Evolutionary conservation across 2,113 vertebrate species (phyloP).

Genomic region (Butastur rufipennis): DNA sequence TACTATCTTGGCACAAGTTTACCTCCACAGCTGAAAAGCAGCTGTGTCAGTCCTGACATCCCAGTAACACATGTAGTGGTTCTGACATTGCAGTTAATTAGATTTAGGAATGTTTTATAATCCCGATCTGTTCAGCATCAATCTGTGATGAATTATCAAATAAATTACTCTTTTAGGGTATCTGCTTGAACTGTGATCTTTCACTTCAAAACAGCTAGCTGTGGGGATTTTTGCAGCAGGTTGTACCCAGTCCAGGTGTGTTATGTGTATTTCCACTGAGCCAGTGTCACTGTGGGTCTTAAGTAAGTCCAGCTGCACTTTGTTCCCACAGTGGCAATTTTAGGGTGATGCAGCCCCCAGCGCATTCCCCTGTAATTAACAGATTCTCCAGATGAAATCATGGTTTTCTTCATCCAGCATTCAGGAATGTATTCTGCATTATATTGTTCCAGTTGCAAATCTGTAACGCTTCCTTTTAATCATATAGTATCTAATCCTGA

Average conservation of each 20-base stretch:
- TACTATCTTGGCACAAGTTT: neutral
- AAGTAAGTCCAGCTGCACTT: neutral
- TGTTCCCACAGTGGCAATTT: neutral
- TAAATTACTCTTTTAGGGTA: neutral
- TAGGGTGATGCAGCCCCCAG: neutral
- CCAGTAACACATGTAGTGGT: neutral
- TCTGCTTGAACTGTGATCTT: neutral
- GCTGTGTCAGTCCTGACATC: neutral
- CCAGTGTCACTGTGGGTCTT: neutral
- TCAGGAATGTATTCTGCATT: neutral
- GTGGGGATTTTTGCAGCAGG: neutral
- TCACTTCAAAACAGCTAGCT: neutral
- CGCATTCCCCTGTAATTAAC: neutral
- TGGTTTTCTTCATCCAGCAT: neutral
- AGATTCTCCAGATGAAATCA: neutral
- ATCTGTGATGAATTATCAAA: neutral
- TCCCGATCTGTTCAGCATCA: neutral
- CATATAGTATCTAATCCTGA: neutral
- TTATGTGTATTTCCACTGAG: neutral
- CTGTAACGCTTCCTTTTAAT: neutral
- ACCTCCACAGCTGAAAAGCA: neutral
- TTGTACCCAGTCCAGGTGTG: neutral
- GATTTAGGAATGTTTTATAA: neutral
- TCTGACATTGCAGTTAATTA: neutral
- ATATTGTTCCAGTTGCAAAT: neutral